phyloP scores from a whole-genome alignment of 2,113 vertebrate genomes.

The Vulpes lagopus region DNA sequence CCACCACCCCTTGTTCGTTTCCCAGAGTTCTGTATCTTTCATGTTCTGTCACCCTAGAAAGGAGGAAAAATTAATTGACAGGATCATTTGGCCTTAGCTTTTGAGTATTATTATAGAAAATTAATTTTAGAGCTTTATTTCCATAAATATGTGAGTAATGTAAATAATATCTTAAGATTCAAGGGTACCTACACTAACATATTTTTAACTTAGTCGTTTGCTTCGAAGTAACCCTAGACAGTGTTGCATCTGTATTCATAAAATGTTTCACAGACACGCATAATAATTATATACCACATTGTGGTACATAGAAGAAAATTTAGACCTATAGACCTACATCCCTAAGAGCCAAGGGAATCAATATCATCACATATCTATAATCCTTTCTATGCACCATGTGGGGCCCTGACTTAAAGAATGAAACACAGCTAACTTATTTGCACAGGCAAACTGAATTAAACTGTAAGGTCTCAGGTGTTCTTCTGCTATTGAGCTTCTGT shows the following conservation, averaged over 20 bases:
- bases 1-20: too few species aligned
- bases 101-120: slow-evolving; percentile 36
- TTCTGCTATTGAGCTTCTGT: neutral
- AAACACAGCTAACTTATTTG: neutral
- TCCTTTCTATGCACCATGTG: neutral
- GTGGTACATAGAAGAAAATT: slow-evolving; percentile 11
- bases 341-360: neutral
- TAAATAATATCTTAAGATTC: slow-evolving; percentile 40
- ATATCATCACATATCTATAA: neutral
- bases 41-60: neutral
- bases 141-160: slow-evolving; percentile 15
- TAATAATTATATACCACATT: neutral
- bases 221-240: slow-evolving; percentile 38
- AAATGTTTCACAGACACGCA: neutral
- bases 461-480: neutral
- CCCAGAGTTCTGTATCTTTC: too few species aligned
- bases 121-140: slow-evolving; percentile 38
- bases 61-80: neutral
- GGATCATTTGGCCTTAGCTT: slow-evolving; percentile 4
- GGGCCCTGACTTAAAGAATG: slow-evolving; percentile 24
- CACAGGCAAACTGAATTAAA: slow-evolving; percentile 45
- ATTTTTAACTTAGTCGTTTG: slow-evolving; percentile 26
- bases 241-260: slow-evolving; percentile 6
- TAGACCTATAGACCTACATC: neutral
- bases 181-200: neutral